Evolutionary conservation across 2,888 invertebrate genomes (phyloP).

Genomic region (Ichneumoninae sp.): DNA sequence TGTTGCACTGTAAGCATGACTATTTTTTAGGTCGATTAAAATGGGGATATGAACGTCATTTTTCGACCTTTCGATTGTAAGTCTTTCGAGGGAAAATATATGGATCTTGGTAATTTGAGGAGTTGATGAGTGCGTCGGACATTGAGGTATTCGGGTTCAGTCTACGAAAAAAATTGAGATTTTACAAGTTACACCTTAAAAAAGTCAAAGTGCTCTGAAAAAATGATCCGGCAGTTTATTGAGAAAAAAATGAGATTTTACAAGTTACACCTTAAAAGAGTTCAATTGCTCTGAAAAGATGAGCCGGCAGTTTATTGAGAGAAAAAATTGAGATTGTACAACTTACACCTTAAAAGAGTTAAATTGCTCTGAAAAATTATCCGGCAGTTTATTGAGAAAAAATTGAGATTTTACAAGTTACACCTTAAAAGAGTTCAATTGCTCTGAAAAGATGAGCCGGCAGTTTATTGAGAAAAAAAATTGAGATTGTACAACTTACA

Average conservation of each 20-base stretch:
- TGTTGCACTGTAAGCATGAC: neutral
- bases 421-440: no score
- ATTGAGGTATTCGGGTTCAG: neutral
- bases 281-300: no score
- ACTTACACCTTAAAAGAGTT: neutral
- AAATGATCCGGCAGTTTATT: slow-evolving; percentile 11
- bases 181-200: neutral
- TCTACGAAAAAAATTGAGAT: neutral
- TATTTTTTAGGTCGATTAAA: neutral
- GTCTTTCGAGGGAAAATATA: neutral
- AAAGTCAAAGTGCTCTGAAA: neutral
- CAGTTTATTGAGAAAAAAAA: neutral
- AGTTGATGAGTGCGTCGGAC: neutral
- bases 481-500: neutral
- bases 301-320: no score
- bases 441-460: no score
- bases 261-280: no score
- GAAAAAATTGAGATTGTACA: neutral
- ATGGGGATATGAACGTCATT: neutral
- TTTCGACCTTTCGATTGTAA: neutral
- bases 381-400: neutral
- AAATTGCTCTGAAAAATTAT: neutral
- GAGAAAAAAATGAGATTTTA: no score
- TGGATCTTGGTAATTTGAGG: neutral
- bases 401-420: no score